Percentiles rank a stretch among this genome's conserved stretches.
Evolutionary conservation across 2,797 vertebrate genomes (phyloP).

Genomic region (Pygocentrus nattereri): DNA sequence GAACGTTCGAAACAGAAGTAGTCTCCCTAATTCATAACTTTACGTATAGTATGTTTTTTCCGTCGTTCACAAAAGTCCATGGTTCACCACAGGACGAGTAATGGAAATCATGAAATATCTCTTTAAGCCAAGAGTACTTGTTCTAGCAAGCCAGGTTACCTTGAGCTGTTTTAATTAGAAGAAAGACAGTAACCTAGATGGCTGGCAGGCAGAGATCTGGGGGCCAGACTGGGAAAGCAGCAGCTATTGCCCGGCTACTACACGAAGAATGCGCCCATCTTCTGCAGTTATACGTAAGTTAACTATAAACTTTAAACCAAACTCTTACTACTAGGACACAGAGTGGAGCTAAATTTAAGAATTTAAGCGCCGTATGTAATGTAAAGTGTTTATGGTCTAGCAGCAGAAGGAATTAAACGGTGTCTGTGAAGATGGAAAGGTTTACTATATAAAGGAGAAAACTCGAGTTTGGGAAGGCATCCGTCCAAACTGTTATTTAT

Average conservation of each 20-base stretch:
- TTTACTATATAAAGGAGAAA: no score
- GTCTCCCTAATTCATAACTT: neutral
- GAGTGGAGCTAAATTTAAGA: neutral
- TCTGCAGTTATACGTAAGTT: constrained; percentile 78
- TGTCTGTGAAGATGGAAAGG: no score
- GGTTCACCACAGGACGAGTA: neutral
- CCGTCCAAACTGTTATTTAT: neutral
- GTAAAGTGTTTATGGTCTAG: neutral
- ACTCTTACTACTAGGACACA: neutral
- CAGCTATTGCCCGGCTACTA: constrained; percentile 71
- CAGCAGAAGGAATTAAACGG: neutral
- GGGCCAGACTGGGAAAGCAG: constrained; percentile 52
- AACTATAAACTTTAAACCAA: neutral
- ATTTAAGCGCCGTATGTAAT: neutral
- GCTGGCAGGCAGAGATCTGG: constrained; percentile 61
- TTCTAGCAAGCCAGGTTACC: neutral
- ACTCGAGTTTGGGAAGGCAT: neutral
- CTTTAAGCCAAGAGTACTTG: neutral
- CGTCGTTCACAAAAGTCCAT: neutral
- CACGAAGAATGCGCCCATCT: constrained; percentile 69
- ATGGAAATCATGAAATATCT: no score
- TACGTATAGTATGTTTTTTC: neutral
- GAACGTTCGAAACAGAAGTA: neutral
- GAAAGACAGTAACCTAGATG: constrained; percentile 65
- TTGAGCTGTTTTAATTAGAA: constrained; percentile 6